Evolutionary conservation across 2,888 invertebrate species (phyloP), one percentile per base, ranked within the genome.

Genomic region (Cheilosia vulpina): DNA sequence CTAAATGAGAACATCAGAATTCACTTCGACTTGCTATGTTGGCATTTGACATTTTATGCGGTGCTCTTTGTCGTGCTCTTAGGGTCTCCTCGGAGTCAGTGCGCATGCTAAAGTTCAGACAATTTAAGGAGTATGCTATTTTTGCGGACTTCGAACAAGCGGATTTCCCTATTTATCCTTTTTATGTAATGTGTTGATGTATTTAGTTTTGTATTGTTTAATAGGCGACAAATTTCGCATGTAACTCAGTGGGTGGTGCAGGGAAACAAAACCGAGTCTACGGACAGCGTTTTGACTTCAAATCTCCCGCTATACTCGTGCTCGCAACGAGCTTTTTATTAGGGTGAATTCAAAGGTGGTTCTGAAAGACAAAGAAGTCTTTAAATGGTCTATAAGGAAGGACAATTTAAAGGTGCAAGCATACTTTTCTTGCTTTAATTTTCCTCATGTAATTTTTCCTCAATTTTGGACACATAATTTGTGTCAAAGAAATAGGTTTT

Each of bases 31-130:
- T 72, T 82, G 66, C 43, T 43, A 68, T 52, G 62, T 63, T 79
- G 50, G 73, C 73, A 79, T 79, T 83, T 83, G 73, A 79, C 72
- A 79, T 38, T 73, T 62, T 72, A 68, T 45, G 47, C 53, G 68
- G 75, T 75, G 68, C 80, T 80, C 80, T 80, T 69, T 62, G 71
- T 43, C 17, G 31, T 52, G 73, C 68, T 83, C 78, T 77, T 63
- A 69, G 27, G 47, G 34, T 52, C 41, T 34, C 27, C 34, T 52
- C 57, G 19, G 53, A 73, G 63, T 69, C 83, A 83, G 17, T 79
- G 83, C 83, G 83, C 83, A 83, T 83, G 83, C 41, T 57, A 83
- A 79, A 83, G 79, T 83, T 83, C 72, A 43, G 24, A 57, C 27
- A 79, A 63, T 68, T 73, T 73, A 83, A 53, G 82, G 78, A 78